Evolutionary conservation across 2,113 vertebrate genomes (phyloP).

Genomic region (Zosterops hypoxanthus): DNA sequence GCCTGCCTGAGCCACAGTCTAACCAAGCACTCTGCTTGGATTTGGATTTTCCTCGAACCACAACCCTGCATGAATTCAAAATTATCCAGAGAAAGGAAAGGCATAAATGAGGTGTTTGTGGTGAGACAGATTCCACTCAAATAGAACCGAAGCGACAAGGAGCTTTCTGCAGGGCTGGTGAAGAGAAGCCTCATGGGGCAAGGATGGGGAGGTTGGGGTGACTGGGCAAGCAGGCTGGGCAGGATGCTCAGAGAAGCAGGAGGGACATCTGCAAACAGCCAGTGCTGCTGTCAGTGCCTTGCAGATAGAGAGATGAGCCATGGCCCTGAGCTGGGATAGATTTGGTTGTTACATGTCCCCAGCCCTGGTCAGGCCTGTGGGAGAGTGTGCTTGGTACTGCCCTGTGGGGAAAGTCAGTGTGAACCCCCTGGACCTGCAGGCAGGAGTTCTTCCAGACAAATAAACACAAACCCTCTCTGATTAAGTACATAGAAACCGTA

Average conservation of each 20-base stretch:
- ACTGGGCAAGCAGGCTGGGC: background rate
- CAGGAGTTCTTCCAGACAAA: background rate
- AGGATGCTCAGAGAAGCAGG: background rate
- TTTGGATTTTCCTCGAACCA: slow-evolving; percentile 43
- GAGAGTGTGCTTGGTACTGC: fast-evolving
- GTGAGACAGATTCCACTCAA: slow-evolving; percentile 72
- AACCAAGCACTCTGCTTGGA: background rate
- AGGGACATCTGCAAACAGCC: background rate
- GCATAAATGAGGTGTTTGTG: slow-evolving; percentile 66
- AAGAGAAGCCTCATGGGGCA: slow-evolving; percentile 16
- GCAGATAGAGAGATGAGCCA: background rate
- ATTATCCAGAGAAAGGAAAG: slow-evolving; percentile 26
- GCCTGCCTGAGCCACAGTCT: background rate
- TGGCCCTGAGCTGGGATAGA: background rate
- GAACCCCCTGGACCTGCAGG: background rate
- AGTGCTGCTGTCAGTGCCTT: background rate
- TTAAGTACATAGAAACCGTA: background rate
- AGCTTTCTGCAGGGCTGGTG: slow-evolving; percentile 30
- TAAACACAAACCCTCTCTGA: background rate
- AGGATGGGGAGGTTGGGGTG: background rate
- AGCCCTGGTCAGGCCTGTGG: fast-evolving
- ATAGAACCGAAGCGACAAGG: slow-evolving; percentile 42
- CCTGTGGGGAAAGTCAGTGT: fast-evolving
- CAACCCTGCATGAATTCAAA: slow-evolving; percentile 34
- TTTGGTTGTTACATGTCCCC: fast-evolving